A percentile compares a stretch with the other conserved stretches of the same genome.
Conservation (phyloP, 2,888 invertebrate species). For the Cabera pusaria region DNA sequence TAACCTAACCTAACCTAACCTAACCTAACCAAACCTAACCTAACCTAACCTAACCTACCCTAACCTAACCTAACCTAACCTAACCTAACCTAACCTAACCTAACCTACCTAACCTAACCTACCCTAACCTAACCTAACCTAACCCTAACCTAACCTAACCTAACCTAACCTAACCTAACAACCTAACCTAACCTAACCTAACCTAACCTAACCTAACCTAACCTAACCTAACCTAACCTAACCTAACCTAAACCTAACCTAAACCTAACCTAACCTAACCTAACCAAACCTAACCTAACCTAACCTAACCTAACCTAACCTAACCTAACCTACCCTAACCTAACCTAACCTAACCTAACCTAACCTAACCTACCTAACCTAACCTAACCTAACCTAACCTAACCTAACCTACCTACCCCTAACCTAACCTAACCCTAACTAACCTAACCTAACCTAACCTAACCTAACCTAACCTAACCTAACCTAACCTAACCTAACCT, state of each 20-base stretch:
- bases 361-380: conserved; percentile 23
- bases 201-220: conserved; percentile 33
- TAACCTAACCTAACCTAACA: conserved; percentile 29
- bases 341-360: conserved; percentile 29
- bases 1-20: conserved; percentile 29
- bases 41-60: conserved; percentile 26
- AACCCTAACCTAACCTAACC: conserved; percentile 29
- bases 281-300: conserved; percentile 29
- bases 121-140: conserved; percentile 29
- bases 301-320: conserved; percentile 29
- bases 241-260: conserved; percentile 29
- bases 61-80: conserved; percentile 30
- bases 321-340: conserved; percentile 30
- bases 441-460: conserved; percentile 25
- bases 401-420: conserved; percentile 32
- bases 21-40: conserved; percentile 29
- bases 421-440: conserved; percentile 29
- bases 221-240: conserved; percentile 33
- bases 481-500: conserved; percentile 19
- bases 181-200: conserved; percentile 32
- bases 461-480: conserved; percentile 18
- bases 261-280: conserved; percentile 31
- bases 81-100: conserved; percentile 29
- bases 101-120: conserved; percentile 30
- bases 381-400: conserved; percentile 31